Evolutionary conservation across 2,888 invertebrate genomes (phyloP).

Genomic region (Taenaris catops): DNA sequence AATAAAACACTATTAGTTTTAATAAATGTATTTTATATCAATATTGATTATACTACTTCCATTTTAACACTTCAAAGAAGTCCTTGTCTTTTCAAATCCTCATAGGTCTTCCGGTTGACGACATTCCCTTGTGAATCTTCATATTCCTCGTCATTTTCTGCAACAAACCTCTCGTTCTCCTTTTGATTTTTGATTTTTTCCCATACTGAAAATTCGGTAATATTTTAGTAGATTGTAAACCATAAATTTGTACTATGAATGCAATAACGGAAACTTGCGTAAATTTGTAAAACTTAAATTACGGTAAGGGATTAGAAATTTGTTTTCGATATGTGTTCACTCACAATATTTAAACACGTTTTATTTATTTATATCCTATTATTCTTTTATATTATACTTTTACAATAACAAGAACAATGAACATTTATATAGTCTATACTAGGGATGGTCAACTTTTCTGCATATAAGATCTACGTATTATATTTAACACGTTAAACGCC

Average conservation of each 20-base stretch:
- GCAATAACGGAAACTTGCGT: not conserved
- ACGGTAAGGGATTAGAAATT: not conserved
- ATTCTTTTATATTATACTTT: too few species aligned
- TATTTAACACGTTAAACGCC: too few species aligned
- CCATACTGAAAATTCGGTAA: constrained; percentile 86
- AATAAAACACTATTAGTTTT: not conserved
- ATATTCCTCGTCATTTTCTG: constrained; percentile 98
- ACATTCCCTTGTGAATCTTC: constrained; percentile 99
- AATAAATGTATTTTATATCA: not conserved
- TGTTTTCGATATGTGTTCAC: too few species aligned
- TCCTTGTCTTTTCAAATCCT: constrained; percentile 99
- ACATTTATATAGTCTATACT: too few species aligned
- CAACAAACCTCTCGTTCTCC: constrained; percentile 96
- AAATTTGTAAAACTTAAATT: not conserved
- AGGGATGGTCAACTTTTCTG: too few species aligned
- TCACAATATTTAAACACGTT: too few species aligned
- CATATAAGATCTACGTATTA: too few species aligned
- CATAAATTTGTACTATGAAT: not conserved
- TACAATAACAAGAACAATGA: too few species aligned
- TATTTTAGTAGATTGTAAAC: not conserved
- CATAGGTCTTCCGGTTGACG: constrained; percentile 98
- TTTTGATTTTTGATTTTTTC: constrained; percentile 98
- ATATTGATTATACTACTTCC: not conserved
- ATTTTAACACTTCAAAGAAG: constrained; percentile 83
- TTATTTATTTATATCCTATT: too few species aligned